A percentile compares a stretch with the other conserved stretches of the same genome.
Conservation (phyloP, 2,797 vertebrate genomes). For the Poeciliopsis gracilis region DNA sequence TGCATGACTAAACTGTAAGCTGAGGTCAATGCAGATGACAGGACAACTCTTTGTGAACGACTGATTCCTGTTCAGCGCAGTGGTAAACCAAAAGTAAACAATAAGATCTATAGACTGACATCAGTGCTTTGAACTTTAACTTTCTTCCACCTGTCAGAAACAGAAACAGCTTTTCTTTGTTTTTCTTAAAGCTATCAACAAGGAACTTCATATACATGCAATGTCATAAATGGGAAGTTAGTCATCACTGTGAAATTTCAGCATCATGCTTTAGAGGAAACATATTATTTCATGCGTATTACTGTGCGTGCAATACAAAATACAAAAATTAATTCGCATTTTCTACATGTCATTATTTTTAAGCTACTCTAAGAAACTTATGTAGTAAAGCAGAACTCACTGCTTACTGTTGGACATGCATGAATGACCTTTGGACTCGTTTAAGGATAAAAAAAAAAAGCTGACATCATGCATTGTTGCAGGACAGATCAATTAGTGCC, state of each 20-base stretch:
- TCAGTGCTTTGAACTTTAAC: constrained; percentile 39
- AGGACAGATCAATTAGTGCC: constrained; percentile 35
- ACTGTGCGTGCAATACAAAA: neutral
- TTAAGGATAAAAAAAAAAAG: constrained; percentile 18
- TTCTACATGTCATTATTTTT: neutral
- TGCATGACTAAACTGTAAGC: constrained; percentile 21
- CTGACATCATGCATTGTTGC: constrained; percentile 23
- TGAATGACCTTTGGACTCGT: constrained; percentile 50
- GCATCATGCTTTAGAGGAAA: neutral
- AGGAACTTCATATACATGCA: constrained; percentile 20
- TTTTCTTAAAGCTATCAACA: neutral
- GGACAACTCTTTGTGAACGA: neutral
- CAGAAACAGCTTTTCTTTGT: constrained; percentile 26
- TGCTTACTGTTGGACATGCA: constrained; percentile 4
- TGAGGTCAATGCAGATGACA: neutral
- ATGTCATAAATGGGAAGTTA: constrained; percentile 5
- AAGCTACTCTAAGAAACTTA: neutral
- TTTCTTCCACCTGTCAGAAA: constrained; percentile 34
- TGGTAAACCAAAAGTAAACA: constrained; percentile 54
- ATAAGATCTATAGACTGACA: constrained; percentile 44
- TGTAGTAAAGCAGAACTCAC: neutral
- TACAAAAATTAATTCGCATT: neutral
- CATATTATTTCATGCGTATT: neutral
- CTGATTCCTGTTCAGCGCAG: constrained; percentile 6
- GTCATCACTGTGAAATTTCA: neutral